Evolutionary conservation across 1,140 invertebrate genomes (phyloP).

Genomic region (Leptinotarsa undecemlineata): DNA sequence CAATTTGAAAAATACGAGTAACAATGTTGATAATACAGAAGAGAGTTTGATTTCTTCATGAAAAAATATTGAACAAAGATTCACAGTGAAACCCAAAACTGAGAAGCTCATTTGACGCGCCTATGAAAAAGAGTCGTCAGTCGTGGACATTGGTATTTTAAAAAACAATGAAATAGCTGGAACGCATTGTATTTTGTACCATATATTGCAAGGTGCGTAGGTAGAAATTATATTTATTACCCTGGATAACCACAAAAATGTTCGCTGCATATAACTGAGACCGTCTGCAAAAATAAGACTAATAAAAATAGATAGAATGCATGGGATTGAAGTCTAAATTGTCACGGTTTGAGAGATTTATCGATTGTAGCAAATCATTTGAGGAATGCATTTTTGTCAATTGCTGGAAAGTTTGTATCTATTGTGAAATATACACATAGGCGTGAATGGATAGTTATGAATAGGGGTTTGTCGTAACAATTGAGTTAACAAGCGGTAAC

Average conservation of each 20-base stretch:
- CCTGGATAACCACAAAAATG: not conserved
- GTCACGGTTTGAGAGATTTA: constrained; percentile 4
- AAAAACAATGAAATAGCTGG: not conserved
- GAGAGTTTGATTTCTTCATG: no score
- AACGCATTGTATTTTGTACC: not conserved
- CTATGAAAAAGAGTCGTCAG: not conserved
- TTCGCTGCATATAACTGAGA: not conserved
- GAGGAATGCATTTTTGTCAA: constrained; percentile 13
- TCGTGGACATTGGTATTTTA: not conserved
- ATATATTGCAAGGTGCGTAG: not conserved
- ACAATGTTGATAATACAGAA: no score
- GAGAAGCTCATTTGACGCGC: no score
- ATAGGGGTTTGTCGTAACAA: no score
- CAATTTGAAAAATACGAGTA: no score
- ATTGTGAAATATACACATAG: no score
- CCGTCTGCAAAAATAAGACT: not conserved
- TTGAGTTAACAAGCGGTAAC: no score
- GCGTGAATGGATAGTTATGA: no score
- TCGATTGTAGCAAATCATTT: not conserved
- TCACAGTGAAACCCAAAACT: no score
- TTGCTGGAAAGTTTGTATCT: not conserved
- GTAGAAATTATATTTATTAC: not conserved
- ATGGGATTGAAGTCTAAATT: not conserved
- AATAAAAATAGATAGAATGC: constrained; percentile 9
- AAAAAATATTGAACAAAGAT: no score